These are phyloP conservation scores for Ochlodes sylvanus DNA, from an alignment of 2,888 invertebrate genomes.

Conservation along the genomic window DNA sequence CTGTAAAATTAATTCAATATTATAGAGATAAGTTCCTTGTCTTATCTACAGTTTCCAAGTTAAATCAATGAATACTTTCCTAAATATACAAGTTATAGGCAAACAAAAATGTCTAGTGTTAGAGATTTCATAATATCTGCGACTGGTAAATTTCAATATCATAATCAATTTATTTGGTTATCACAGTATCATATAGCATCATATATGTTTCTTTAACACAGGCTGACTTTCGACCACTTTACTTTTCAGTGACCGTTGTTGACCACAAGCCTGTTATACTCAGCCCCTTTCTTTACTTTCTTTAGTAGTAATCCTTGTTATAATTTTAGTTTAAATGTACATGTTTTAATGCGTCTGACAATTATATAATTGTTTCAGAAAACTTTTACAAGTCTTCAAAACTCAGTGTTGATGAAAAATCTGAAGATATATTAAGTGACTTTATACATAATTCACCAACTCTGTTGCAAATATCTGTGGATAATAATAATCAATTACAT, in stretches of 20 bases:
- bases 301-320: no score
- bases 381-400: slow-evolving; percentile 58
- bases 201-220: no score
- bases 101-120: slow-evolving; percentile 39
- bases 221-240: no score
- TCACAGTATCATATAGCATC: no score
- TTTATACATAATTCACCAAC: slow-evolving; percentile 73
- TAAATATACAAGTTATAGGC: not conserved
- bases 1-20: no score
- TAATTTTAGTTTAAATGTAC: no score
- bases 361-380: slow-evolving; percentile 57
- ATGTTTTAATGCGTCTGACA: not conserved
- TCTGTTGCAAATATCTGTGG: slow-evolving; percentile 61
- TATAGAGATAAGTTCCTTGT: no score
- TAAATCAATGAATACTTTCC: no score
- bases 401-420: slow-evolving; percentile 54
- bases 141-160: slow-evolving; percentile 40
- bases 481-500: slow-evolving; percentile 52
- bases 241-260: no score
- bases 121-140: slow-evolving; percentile 44
- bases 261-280: no score
- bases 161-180: not conserved
- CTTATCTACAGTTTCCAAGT: no score
- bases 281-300: no score
- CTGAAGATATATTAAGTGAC: slow-evolving; percentile 64